A percentile compares a stretch with the other conserved stretches of the same genome.
Evolutionary conservation across 2,113 vertebrate species (phyloP).

Genomic region (Parus major): DNA sequence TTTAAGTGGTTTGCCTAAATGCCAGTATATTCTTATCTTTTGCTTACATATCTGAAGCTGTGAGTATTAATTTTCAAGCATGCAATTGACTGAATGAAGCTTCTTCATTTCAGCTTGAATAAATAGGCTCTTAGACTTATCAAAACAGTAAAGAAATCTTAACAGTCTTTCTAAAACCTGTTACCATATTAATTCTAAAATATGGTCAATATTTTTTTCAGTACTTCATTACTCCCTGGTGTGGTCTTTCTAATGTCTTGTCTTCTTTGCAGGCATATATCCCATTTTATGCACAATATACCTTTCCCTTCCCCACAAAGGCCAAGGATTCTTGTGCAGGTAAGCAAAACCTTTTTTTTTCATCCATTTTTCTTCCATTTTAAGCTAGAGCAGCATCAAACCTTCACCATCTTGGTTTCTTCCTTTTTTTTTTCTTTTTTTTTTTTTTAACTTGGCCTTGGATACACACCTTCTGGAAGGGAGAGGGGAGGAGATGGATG

Average conservation of each 20-base stretch:
- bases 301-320: conserved; percentile 97
- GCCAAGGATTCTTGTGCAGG: conserved; percentile 96
- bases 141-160: neutral
- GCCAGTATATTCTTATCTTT: neutral
- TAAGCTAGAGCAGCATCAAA: neutral
- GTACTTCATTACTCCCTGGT: neutral
- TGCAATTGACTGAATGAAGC: neutral
- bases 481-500: neutral
- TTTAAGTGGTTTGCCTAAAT: neutral
- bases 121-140: neutral
- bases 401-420: neutral
- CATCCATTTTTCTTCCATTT: neutral
- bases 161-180: neutral
- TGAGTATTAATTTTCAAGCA: neutral
- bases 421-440: neutral
- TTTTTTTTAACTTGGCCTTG: neutral
- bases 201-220: neutral
- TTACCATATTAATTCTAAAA: neutral
- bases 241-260: neutral
- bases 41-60: neutral
- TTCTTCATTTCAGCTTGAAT: neutral
- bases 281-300: conserved; percentile 97
- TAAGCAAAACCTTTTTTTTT: conserved; percentile 54
- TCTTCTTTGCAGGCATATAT: conserved; percentile 86
- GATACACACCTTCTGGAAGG: neutral